Conservation (phyloP, 2,888 invertebrate species). For the Drosophila dives region DNA sequence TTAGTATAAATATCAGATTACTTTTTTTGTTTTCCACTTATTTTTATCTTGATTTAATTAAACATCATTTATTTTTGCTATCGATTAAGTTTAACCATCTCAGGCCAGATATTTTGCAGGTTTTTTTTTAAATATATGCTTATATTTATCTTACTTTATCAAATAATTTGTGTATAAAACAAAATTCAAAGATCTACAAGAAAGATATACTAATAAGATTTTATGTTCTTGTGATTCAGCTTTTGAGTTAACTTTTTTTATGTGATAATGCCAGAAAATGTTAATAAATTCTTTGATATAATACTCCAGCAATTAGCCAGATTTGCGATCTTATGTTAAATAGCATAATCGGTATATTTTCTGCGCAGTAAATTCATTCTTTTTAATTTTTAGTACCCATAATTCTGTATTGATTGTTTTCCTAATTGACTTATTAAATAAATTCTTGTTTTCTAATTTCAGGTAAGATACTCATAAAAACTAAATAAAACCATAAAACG, state of each 20-base stretch:
- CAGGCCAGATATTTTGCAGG: slow-evolving; percentile 6
- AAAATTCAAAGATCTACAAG: not conserved
- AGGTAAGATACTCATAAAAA: slow-evolving; percentile 59
- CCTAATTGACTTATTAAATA: slow-evolving; percentile 16
- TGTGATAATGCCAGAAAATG: not conserved
- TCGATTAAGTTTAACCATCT: slow-evolving; percentile 19
- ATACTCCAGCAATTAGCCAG: not conserved
- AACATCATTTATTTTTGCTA: slow-evolving; percentile 16
- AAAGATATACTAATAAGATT: slow-evolving; percentile 4
- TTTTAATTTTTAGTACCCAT: not conserved
- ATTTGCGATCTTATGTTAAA: not conserved
- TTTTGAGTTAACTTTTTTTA: not conserved
- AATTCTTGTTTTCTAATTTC: slow-evolving; percentile 58
- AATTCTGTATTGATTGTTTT: slow-evolving; percentile 18
- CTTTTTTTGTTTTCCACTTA: slow-evolving; percentile 24
- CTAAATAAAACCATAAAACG: slow-evolving; percentile 14
- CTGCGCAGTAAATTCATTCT: not conserved
- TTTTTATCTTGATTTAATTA: slow-evolving; percentile 28
- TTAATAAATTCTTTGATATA: not conserved
- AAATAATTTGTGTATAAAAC: slow-evolving; percentile 15
- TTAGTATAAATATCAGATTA: not conserved
- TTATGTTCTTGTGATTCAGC: not conserved
- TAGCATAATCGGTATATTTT: not conserved
- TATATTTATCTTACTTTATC: slow-evolving; percentile 47
- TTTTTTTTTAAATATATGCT: slow-evolving; percentile 40